Conservation (phyloP, 2,888 invertebrate genomes). For the Dorcus parallelipipedus region DNA sequence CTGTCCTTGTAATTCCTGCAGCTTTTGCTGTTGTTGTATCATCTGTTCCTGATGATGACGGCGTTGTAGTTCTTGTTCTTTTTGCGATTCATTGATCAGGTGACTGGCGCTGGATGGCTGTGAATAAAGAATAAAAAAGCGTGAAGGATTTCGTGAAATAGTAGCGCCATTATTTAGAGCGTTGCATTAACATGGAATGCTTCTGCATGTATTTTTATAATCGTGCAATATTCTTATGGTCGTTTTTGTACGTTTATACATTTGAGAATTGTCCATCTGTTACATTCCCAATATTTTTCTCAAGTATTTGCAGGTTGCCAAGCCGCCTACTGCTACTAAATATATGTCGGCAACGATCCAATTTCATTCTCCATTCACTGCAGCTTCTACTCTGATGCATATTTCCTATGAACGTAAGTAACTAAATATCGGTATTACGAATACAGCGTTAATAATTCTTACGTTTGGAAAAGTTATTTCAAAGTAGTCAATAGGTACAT, state of each 20-base stretch:
- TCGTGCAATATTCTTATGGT: slow-evolving; percentile 18
- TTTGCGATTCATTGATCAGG: slow-evolving; percentile 17
- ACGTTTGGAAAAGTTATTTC: background rate
- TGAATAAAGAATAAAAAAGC: slow-evolving; percentile 17
- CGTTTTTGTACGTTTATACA: slow-evolving; percentile 29
- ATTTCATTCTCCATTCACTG: slow-evolving; percentile 52
- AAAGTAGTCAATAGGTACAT: background rate
- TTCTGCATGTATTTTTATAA: slow-evolving; percentile 14
- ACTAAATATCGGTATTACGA: slow-evolving; percentile 1
- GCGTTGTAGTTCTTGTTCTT: slow-evolving; percentile 67
- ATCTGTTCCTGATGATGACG: slow-evolving; percentile 59
- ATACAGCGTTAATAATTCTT: background rate
- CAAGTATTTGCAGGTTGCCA: slow-evolving; percentile 50
- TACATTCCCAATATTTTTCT: slow-evolving; percentile 43
- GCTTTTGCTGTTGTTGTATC: slow-evolving; percentile 57
- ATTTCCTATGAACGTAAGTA: slow-evolving; percentile 10
- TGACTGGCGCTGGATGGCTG: slow-evolving; percentile 26
- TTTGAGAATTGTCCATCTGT: slow-evolving; percentile 47
- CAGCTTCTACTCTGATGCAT: slow-evolving; percentile 15
- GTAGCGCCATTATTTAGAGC: slow-evolving; percentile 15
- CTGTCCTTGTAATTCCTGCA: slow-evolving; percentile 60
- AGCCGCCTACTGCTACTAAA: slow-evolving; percentile 52
- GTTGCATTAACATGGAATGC: slow-evolving; percentile 13
- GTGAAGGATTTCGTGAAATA: slow-evolving; percentile 12
- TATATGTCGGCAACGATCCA: slow-evolving; percentile 51